Conservation (phyloP, 2,888 invertebrate species). For the Trissolcus brochymenae region DNA sequence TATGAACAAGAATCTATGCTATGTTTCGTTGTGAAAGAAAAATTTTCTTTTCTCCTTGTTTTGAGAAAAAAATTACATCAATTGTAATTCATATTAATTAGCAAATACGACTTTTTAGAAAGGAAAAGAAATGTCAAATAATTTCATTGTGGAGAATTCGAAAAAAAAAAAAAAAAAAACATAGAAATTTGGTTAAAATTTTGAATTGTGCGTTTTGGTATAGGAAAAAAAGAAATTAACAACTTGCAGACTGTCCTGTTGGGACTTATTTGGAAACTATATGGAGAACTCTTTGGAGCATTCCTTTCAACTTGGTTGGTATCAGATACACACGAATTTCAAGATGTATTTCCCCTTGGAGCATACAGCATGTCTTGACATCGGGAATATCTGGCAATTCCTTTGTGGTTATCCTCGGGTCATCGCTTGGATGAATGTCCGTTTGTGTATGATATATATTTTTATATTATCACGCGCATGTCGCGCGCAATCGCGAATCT, state of each 20-base stretch:
- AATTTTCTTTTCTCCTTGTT: slow-evolving; percentile 4
- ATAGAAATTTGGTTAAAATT: neutral
- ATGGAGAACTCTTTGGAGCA: slow-evolving; percentile 51
- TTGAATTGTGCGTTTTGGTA: neutral
- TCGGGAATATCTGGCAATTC: slow-evolving; percentile 68
- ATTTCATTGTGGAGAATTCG: neutral
- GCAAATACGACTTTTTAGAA: too few relatives aligned
- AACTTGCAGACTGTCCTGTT: slow-evolving; percentile 39
- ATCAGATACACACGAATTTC: slow-evolving; percentile 63
- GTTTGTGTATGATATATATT: slow-evolving; percentile 48
- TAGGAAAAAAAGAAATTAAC: slow-evolving; percentile 45
- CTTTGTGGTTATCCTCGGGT: slow-evolving; percentile 60
- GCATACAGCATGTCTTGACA: slow-evolving; percentile 62
- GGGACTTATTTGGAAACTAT: slow-evolving; percentile 54
- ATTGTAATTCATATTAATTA: too few relatives aligned
- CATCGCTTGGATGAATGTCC: slow-evolving; percentile 50
- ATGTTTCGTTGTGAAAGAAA: slow-evolving; percentile 6
- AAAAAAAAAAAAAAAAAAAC: too few relatives aligned
- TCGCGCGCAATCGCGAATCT: slow-evolving; percentile 36
- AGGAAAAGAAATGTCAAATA: too few relatives aligned
- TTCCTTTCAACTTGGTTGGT: slow-evolving; percentile 60
- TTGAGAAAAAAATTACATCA: too few relatives aligned
- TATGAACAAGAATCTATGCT: slow-evolving; percentile 36
- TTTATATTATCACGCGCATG: slow-evolving; percentile 45
- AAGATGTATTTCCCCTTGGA: slow-evolving; percentile 57